Evolutionary conservation across 2,797 vertebrate genomes (phyloP).

Genomic region (Kryptopterus vitreolus): DNA sequence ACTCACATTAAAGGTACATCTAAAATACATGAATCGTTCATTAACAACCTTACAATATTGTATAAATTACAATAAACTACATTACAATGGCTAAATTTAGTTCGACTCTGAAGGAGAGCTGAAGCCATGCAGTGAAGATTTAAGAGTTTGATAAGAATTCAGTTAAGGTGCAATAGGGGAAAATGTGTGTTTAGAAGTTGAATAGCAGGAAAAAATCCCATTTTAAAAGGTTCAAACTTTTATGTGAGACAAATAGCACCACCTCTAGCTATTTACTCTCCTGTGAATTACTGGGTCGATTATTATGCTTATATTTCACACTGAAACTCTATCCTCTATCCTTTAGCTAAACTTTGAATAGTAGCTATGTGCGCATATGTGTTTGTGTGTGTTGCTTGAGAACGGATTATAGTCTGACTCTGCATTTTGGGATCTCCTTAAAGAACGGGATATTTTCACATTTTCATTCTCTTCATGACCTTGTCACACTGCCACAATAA

Average conservation of each 20-base stretch:
- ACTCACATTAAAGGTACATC: too few relatives aligned
- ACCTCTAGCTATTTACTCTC: neutral
- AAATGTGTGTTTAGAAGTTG: slow-evolving; percentile 25
- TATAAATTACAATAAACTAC: neutral
- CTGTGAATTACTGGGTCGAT: neutral
- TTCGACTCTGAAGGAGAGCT: neutral
- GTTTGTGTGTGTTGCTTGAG: slow-evolving; percentile 5
- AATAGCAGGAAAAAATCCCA: slow-evolving; percentile 46
- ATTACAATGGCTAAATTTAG: neutral
- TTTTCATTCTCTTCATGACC: slow-evolving; percentile 6
- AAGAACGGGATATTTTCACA: neutral
- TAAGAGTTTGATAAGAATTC: neutral
- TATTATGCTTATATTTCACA: slow-evolving; percentile 19
- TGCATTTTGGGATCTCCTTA: neutral
- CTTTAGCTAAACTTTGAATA: slow-evolving; percentile 29
- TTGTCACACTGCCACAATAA: neutral
- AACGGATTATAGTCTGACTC: neutral
- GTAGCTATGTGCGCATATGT: slow-evolving; percentile 7
- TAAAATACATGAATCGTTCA: too few relatives aligned
- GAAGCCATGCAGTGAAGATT: neutral
- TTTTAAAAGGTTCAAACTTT: slow-evolving; percentile 42
- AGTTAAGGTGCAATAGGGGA: too few relatives aligned
- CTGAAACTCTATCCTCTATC: slow-evolving; percentile 23
- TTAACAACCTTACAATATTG: neutral
- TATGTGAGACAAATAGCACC: slow-evolving; percentile 1